These are phyloP conservation scores for Ectemnius cavifrons DNA, from an alignment of 2,888 invertebrate genomes.

Conservation along the genomic window DNA sequence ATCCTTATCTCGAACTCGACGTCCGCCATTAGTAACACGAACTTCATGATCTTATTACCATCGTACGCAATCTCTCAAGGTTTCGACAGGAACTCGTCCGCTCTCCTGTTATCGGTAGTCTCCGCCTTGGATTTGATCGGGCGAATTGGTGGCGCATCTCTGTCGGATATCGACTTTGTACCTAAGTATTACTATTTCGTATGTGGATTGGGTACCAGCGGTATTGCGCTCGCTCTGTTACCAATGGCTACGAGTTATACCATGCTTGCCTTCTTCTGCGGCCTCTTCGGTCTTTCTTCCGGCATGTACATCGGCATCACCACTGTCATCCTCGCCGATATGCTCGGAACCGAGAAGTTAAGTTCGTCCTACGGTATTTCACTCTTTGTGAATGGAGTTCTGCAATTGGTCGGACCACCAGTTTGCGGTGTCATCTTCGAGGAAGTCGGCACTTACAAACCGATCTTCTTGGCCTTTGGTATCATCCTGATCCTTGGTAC, in stretches of 20 bases:
- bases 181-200: constrained; percentile 92
- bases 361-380: constrained; percentile 93
- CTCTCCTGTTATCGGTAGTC: constrained; percentile 89
- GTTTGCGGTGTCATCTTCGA: constrained; percentile 87
- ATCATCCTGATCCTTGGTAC: constrained; percentile 86
- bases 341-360: constrained; percentile 89
- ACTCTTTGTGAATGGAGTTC: constrained; percentile 89
- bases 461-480: constrained; percentile 87
- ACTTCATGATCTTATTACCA: constrained; percentile 90
- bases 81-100: constrained; percentile 86
- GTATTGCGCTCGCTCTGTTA: constrained; percentile 85
- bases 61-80: constrained; percentile 86
- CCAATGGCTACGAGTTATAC: constrained; percentile 84
- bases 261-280: constrained; percentile 85
- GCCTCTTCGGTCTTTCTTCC: constrained; percentile 89
- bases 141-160: constrained; percentile 89
- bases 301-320: constrained; percentile 93
- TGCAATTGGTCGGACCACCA: constrained; percentile 90
- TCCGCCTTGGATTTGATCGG: constrained; percentile 90
- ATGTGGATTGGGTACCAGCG: constrained; percentile 87
- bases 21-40: constrained; percentile 91
- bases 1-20: constrained; percentile 91
- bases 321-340: constrained; percentile 91
- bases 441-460: constrained; percentile 82
- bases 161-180: constrained; percentile 87